A percentile compares a stretch with the other conserved stretches of the same genome.
Evolutionary conservation across 2,888 invertebrate genomes (phyloP).

Genomic region (Aspidapion aeneum): DNA sequence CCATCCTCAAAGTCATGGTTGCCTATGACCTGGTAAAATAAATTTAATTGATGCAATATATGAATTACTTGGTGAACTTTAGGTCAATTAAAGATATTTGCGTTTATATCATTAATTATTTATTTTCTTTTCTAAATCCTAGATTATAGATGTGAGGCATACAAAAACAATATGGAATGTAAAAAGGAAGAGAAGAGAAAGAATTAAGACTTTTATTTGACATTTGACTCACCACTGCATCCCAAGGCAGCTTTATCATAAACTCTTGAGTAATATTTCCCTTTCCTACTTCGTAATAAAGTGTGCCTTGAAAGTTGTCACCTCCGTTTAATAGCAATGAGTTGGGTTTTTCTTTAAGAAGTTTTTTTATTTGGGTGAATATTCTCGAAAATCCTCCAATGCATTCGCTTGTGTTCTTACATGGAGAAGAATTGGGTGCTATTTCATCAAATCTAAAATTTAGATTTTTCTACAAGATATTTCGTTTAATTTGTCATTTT

Average conservation of each 20-base stretch:
- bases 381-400: slow-evolving; percentile 69
- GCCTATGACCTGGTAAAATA: slow-evolving; percentile 74
- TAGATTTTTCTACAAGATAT: too few species aligned
- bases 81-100: too few species aligned
- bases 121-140: too few species aligned
- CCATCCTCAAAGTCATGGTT: slow-evolving; percentile 86
- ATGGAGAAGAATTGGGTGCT: slow-evolving; percentile 21
- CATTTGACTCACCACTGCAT: slow-evolving; percentile 70
- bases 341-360: slow-evolving; percentile 48
- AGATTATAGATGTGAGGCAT: too few species aligned
- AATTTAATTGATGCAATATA: too few species aligned
- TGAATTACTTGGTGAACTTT: too few species aligned
- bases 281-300: slow-evolving; percentile 74
- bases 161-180: too few species aligned
- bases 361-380: slow-evolving; percentile 53
- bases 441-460: slow-evolving; percentile 28
- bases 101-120: too few species aligned
- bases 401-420: slow-evolving; percentile 50
- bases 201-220: too few species aligned
- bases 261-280: slow-evolving; percentile 73
- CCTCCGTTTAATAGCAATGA: slow-evolving; percentile 76
- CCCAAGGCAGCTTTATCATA: slow-evolving; percentile 70
- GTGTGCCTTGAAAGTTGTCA: slow-evolving; percentile 80
- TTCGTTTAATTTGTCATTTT: too few species aligned
- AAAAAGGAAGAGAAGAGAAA: too few species aligned